phyloP scores from a whole-genome alignment of 2,888 invertebrate genomes.

The Rhamnusium bicolor region DNA sequence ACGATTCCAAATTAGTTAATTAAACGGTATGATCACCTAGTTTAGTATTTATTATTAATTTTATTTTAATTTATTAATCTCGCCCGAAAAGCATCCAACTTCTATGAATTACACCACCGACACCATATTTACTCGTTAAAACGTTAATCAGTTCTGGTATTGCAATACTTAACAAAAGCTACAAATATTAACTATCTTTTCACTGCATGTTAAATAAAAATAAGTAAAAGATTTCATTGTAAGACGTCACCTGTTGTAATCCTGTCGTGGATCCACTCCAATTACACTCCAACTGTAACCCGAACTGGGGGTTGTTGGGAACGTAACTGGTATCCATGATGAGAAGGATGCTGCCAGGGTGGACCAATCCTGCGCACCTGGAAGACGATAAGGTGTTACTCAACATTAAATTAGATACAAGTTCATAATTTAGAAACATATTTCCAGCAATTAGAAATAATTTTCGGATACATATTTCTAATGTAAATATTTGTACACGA shows the following conservation, averaged over 20 bases:
- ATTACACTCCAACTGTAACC: conserved; percentile 73
- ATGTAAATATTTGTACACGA: no score
- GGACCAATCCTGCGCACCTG: conserved; percentile 60
- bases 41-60: no score
- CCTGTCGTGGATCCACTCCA: conserved; percentile 62
- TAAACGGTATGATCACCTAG: no score
- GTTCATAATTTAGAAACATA: no score
- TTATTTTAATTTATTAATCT: background rate
- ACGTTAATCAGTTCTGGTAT: background rate
- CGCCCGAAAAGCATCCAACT: background rate
- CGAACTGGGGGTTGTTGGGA: conserved; percentile 81
- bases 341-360: conserved; percentile 48
- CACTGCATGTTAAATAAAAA: background rate
- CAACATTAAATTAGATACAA: no score
- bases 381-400: background rate
- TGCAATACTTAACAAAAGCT: no score
- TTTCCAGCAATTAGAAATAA: no score
- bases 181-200: no score
- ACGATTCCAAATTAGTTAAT: no score
- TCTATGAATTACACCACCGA: background rate
- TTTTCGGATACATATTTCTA: no score
- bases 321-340: conserved; percentile 73
- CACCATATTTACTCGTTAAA: background rate
- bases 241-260: conserved; percentile 61
- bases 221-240: background rate